A percentile compares a stretch with the other conserved stretches of the same genome.
These are phyloP conservation scores for Periplaneta americana DNA, from an alignment of 1,140 invertebrate species.

Conservation along the genomic window DNA sequence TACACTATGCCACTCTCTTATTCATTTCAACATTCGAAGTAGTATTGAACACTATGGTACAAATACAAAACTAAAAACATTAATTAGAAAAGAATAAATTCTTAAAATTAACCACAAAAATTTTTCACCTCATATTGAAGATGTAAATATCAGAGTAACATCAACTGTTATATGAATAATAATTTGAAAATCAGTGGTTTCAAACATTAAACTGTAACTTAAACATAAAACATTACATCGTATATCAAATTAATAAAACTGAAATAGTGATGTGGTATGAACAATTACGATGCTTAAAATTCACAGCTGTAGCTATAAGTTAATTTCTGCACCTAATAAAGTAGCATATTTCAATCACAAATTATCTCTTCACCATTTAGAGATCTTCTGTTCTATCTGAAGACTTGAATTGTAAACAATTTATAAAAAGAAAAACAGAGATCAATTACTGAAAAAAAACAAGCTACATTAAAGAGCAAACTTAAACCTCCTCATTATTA, in stretches of 20 bases:
- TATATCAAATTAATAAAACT: no score
- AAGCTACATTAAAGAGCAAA: no score
- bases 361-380: no score
- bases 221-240: neutral
- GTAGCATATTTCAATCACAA: no score
- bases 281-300: neutral
- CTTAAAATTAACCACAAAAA: neutral
- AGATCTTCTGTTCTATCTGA: no score
- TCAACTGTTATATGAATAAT: neutral
- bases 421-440: no score
- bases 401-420: no score
- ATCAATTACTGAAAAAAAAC: no score
- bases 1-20: neutral
- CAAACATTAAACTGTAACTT: neutral
- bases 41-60: neutral
- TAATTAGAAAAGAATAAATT: neutral
- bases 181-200: neutral
- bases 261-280: neutral
- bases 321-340: no score
- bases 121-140: neutral
- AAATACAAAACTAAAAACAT: neutral
- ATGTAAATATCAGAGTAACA: neutral
- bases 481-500: no score
- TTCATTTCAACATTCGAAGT: neutral
- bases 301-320: no score